Conservation (phyloP, 1,140 invertebrate species). For the Leptoteleia sp. region DNA sequence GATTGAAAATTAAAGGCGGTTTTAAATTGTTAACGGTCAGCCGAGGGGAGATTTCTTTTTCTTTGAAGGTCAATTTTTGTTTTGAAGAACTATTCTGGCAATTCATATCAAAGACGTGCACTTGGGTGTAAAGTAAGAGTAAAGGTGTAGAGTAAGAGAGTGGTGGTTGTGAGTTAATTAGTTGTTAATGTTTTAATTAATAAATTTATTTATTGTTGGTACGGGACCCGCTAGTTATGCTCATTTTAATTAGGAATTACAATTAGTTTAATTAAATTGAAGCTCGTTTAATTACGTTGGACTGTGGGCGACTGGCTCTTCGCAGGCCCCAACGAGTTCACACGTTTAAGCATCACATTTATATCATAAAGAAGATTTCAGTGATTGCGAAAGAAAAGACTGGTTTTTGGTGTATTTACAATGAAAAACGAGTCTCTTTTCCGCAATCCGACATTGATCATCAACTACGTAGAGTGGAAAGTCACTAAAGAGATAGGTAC, state of each 20-base stretch:
- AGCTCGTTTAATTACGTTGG: slow-evolving; percentile 7
- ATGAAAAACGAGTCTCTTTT: slow-evolving; percentile 13
- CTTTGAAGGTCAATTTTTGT: background rate
- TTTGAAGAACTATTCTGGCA: slow-evolving; percentile 14
- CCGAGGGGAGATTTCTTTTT: no score
- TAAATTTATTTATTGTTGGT: slow-evolving; percentile 14
- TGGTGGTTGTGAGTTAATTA: background rate
- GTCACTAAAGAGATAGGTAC: slow-evolving; percentile 37
- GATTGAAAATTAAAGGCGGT: no score
- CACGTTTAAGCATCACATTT: background rate
- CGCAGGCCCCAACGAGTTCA: background rate
- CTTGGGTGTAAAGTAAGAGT: slow-evolving; percentile 18
- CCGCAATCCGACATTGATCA: slow-evolving; percentile 9
- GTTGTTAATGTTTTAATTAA: slow-evolving; percentile 13
- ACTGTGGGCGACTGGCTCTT: background rate
- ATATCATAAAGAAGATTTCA: background rate
- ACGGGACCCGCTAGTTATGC: background rate
- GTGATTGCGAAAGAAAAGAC: slow-evolving; percentile 13
- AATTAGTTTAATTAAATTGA: slow-evolving; percentile 9
- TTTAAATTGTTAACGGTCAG: no score
- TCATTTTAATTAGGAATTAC: slow-evolving; percentile 23
- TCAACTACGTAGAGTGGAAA: slow-evolving; percentile 22
- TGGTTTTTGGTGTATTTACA: slow-evolving; percentile 25
- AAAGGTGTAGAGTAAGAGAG: slow-evolving; percentile 16
- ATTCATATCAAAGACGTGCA: slow-evolving; percentile 27